Evolutionary conservation across 2,113 vertebrate species (phyloP), one percentile per base, ranked within the genome.

Genomic region (Thalassoma bifasciatum): DNA sequence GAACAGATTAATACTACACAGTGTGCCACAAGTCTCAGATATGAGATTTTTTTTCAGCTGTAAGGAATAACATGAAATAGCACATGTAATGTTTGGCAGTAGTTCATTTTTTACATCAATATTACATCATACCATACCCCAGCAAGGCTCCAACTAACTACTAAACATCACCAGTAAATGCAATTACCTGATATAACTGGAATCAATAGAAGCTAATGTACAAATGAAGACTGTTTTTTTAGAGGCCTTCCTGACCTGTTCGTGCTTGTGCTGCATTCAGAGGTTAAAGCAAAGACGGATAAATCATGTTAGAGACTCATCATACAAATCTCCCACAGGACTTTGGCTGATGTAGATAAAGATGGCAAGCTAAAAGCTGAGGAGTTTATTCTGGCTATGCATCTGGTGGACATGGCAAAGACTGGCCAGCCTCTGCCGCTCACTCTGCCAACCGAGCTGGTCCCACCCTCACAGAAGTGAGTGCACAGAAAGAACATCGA

Each of bases 381-480:
- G n/a, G 98, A 99, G 91, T 99, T 98, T 88, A 96, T 98, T 74
- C 90, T 99, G 78, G 97, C 97, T 0, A 98, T 99, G 98, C 96
- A 99, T 71, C 94, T 99, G 34, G 97, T 96, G 0, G 98, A 99
- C 69, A 91, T 97, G 94, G 96, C 96, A 66, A 98, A 92, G 90
- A 91, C 81, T 0, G 96, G 97, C 50, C 96, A 97, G 57, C 93
- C 96, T 0, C 90, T 99, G 56, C 97, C 98, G 0, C 92, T 96
- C 21, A 94, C 94, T 0, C 93, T 99, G 74, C 96, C 97, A 75
- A 87, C 83, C 1, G 97, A 98, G 26, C 91, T 99, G 11, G 87
- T 98, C 4, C 97, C 97, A 11, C 97, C 97, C 8, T 93, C 96
- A 66, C 94, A 95, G 51, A 96, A 95, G 97, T 97, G 85, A 47